Conservation (phyloP, 2,113 vertebrate species). For the Otus sunia region DNA sequence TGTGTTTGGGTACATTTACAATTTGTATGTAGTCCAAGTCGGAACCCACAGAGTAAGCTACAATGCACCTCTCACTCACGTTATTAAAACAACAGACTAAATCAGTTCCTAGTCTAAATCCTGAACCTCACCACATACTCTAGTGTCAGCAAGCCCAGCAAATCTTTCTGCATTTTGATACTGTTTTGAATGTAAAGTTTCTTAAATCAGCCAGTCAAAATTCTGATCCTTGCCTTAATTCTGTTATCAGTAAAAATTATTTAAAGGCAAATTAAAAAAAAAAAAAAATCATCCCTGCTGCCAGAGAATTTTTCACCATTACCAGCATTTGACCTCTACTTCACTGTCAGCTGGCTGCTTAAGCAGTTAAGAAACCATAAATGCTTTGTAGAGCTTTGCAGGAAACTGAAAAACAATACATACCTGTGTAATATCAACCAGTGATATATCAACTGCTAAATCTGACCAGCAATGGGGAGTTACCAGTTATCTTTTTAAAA, state of each 20-base stretch:
- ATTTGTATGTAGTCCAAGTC: neutral
- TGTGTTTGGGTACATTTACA: neutral
- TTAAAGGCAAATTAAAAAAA: neutral
- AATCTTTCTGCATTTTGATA: neutral
- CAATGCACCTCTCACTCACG: neutral
- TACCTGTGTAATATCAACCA: neutral
- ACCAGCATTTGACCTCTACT: neutral
- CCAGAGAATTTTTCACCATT: neutral
- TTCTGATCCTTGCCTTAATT: neutral
- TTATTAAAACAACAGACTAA: neutral
- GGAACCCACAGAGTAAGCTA: neutral
- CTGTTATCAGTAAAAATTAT: neutral
- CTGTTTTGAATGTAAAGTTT: neutral
- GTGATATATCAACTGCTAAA: neutral
- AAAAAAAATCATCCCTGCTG: neutral
- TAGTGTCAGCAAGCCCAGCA: neutral
- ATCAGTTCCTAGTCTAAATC: neutral
- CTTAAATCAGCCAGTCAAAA: neutral
- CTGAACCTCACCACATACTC: neutral
- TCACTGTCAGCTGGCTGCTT: neutral
- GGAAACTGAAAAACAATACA: neutral
- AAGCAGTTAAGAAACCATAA: neutral
- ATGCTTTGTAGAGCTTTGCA: neutral
- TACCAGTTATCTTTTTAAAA: neutral
- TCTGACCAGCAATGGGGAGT: neutral